These are phyloP conservation scores for Drosophila cognata DNA, from an alignment of 2,888 invertebrate genomes.

Conservation along the genomic window DNA sequence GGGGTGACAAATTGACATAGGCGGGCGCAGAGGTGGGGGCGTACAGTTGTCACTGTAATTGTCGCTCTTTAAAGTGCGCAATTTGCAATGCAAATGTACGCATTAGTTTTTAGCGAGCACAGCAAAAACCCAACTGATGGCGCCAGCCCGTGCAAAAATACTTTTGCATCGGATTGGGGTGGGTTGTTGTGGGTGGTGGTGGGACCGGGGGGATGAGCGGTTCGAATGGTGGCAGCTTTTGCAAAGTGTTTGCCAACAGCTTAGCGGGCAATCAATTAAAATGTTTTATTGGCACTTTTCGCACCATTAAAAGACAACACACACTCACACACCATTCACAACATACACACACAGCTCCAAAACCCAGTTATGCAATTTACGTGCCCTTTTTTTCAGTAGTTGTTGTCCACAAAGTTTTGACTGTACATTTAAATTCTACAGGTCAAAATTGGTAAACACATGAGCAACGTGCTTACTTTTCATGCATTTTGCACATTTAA, in stretches of 20 bases:
- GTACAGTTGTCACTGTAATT: conserved; percentile 63
- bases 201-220: not conserved
- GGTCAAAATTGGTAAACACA: not conserved
- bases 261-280: conserved; percentile 79
- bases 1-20: conserved; percentile 3
- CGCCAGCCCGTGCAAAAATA: conserved; percentile 48
- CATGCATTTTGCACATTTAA: not conserved
- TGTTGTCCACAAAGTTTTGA: not conserved
- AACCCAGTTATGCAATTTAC: not conserved
- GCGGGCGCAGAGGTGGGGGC: not conserved
- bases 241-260: conserved; percentile 72
- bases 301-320: conserved; percentile 45
- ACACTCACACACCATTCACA: conserved; percentile 11
- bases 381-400: not conserved
- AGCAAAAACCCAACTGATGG: conserved; percentile 58
- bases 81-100: conserved; percentile 79
- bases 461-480: not conserved
- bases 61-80: conserved; percentile 78
- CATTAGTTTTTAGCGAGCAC: conserved; percentile 72
- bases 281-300: conserved; percentile 76
- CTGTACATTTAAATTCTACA: not conserved
- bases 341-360: conserved; percentile 4
- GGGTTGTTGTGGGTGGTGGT: not conserved
- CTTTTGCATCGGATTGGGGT: conserved; percentile 20
- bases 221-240: conserved; percentile 28